Base-by-base conservation (phyloP, 2,888 invertebrate species). In the Orthonychiurus folsomi region DNA sequence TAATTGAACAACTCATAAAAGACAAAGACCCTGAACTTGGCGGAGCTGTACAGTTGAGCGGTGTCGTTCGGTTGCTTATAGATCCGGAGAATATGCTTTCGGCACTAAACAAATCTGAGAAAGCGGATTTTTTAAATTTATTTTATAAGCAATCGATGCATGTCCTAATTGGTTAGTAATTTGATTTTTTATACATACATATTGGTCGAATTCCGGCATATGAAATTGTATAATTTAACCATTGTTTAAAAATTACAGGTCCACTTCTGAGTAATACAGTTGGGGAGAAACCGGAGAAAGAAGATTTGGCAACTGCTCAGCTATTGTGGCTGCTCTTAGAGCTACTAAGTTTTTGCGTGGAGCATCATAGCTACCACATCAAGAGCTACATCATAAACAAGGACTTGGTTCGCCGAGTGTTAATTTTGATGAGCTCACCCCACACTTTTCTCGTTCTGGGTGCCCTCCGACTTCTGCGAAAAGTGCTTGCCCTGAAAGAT, bases 61-160 rank as follows among this genome's bases (percentile, higher is more conserved):
- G 94, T 62, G 93, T 97, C 60, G 80, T 97, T 50, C 86, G 93
- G 75, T 85, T 95, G 73, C 81, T 97, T 37, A 83, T 97, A 58
- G 97, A 97, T 79, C 97, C 97, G 5, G 97, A 97, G 78, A 97
- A 96, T 78, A 97, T 97, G 96, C 81, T 96, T 69, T 87, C 91
- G 63, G 86, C 90, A 61, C 86, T 88, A 61, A 92, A 91, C 79
- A 93, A 94, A 80, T 90, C 93, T 63, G 97, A 99, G 81, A 96
- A 96, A 79, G 90, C 93, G 21, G 97, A 99, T 78, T 99, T 99
- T 79, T 84, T 99, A 62, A 91, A 90, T 78, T 94, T 95, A 79
- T 99, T 99, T 80, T 99, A 99, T 81, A 95, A 94, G 79, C 90
- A 94, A 80, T 94, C 94, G 81, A 92, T 99, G 82, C 91, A 93